Base-by-base conservation (phyloP, 1,140 invertebrate species). In the Brachionus angularis region DNA sequence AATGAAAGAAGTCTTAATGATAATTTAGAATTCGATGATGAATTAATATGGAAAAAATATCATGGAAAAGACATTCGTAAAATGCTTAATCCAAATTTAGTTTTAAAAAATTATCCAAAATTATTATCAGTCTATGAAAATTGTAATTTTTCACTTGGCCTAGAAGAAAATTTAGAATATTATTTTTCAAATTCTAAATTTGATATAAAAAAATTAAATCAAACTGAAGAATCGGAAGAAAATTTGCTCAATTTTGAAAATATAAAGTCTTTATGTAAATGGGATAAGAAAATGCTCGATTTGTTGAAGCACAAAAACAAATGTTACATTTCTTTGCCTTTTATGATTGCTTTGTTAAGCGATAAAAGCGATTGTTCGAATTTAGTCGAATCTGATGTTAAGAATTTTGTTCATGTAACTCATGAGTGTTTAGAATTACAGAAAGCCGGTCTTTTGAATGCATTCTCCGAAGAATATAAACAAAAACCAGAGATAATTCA, bases 291-390 rank as follows among this genome's bases (percentile, higher is more conserved):
- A 21, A 10, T 70, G 27, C 7, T 16, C 2, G 14, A 44, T 23
- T 23, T 23, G 10, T 12, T 70, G 0, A 50, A 50, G 18, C 33
- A 23, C 36, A 29, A 27, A 8, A 34, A 7, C 8, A 67, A 67
- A 25, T 70, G 67, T 31, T 46, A 70, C 16, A n/a, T 50, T 23
- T 52, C 67, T 16, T 33, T 70, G 29, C 67, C 67, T 10, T 34
- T 21, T 16, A 34, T 70, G 23, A 33, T 70, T 42, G 39, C 44
- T 10, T 31, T 52, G 27, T 39, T 70, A n/a, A 23, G 7, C 10
- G 52, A 53, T 12, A 70, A 70, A 42, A 1, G 29, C 7, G 33
- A 70, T 29, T 70, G 67, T 44, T n/a, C 33, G 7, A 5, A 50
- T 3, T 16, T 70, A 3, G 29, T 27, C 44, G 31, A 50, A 5